Evolutionary conservation across 2,888 invertebrate genomes (phyloP), one percentile per base, ranked within the genome.

Genomic region (Yponomeuta malinellus): DNA sequence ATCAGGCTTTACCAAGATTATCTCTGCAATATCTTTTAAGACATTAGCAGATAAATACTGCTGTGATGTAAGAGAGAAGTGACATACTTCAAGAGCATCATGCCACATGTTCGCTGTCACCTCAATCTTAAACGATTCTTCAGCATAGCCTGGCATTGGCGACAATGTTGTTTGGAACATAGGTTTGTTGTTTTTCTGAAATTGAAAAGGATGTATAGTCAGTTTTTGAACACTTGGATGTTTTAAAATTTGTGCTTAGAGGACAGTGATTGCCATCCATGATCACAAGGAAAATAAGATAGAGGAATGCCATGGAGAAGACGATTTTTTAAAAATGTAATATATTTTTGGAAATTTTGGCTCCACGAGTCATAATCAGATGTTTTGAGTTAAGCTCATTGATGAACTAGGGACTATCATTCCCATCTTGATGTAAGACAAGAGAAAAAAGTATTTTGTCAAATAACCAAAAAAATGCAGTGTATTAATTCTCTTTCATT

Each of bases 51-150:
- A 85, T 43, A 92, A 78, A 74, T 88, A 90, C 73, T 89, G 87
- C 15, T 81, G 77, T 67, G 82, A 77, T 68, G 82, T 87, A 4
- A 89, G 82, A 68, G 84, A 82, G 74, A 88, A 74, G 52, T 79
- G 74, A 74, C 89, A 89, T 4, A 89, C 84, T 78, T 91, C 88
- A 66, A 92, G 75, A 23, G 91, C 92, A 74, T 91, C 90, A 76
- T 74, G 80, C 90, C 90, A 92, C 81, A 86, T 83, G 67, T 86
- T 84, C 15, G 85, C 80, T 70, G 84, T 83, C 33, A 87, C 76
- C 78, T 90, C 89, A 73, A 87, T 89, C 73, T 82, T 83, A 68
- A 92, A 87, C 10, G 82, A 78, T 74, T 89, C 86, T 72, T 84
- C 83, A 43, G 83, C 84, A 79, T 84, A 79, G 33, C 76, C 71